Evolutionary conservation across 1,140 invertebrate species (phyloP).

Genomic region (Diachasmimorpha longicaudata): DNA sequence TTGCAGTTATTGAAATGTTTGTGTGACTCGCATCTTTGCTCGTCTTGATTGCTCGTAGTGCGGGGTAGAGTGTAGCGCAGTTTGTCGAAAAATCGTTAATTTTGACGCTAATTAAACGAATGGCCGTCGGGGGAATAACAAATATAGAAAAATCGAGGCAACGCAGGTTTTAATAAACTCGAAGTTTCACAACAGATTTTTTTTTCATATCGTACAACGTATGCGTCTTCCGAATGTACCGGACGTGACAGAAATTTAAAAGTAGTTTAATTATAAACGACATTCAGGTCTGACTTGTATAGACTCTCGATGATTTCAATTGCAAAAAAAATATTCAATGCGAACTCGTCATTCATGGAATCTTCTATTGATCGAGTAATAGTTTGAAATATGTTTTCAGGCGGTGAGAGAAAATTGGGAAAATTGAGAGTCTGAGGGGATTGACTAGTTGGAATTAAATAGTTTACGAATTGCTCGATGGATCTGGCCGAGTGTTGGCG

Average conservation of each 20-base stretch:
- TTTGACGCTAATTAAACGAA: background rate
- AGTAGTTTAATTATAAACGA: constrained; percentile 51
- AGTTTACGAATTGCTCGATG: background rate
- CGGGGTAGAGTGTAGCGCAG: too few species aligned
- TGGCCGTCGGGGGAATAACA: background rate
- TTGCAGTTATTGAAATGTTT: too few species aligned
- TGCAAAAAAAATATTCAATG: constrained; percentile 34
- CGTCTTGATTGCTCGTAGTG: too few species aligned
- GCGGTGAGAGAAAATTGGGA: background rate
- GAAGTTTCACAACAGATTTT: background rate
- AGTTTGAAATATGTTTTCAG: background rate
- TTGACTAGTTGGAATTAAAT: background rate
- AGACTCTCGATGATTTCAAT: constrained; percentile 40
- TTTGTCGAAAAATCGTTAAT: background rate
- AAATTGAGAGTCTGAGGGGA: background rate
- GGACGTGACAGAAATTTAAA: constrained; percentile 50
- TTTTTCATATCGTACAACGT: constrained; percentile 28
- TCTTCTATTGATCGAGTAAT: background rate
- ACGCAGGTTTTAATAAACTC: constrained; percentile 21
- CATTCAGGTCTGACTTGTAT: constrained; percentile 42
- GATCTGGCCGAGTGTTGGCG: background rate
- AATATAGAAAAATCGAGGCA: background rate
- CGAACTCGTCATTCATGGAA: background rate
- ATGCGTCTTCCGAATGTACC: constrained; percentile 33
- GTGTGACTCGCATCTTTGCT: too few species aligned